phyloP scores from a whole-genome alignment of 35 echinoderm and acorn worm genomes.

The Hemicentrotus pulcherrimus region DNA sequence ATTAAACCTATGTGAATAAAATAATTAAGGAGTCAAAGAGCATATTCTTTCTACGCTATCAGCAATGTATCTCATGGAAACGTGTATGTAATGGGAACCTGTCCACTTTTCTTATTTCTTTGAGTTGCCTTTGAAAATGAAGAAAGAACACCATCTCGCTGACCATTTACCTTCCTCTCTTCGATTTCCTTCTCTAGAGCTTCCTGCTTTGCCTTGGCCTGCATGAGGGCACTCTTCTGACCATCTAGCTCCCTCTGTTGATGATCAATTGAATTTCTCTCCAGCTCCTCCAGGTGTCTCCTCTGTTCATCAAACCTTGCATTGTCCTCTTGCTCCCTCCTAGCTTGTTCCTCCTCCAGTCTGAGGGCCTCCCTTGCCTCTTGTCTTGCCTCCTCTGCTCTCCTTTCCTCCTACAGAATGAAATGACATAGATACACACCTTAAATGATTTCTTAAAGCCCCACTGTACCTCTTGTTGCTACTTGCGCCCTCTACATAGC shows the following conservation, averaged over 20 bases:
- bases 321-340: slow-evolving; percentile 63
- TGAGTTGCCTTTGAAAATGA: too few species aligned
- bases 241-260: slow-evolving; percentile 79
- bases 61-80: too few species aligned
- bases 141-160: too few species aligned
- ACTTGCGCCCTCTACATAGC: too few species aligned
- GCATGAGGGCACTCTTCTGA: slow-evolving; percentile 62
- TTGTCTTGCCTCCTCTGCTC: slow-evolving; percentile 57
- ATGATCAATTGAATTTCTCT: slow-evolving; percentile 65
- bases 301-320: slow-evolving; percentile 62
- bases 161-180: slow-evolving; percentile 32
- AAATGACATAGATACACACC: neutral
- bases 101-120: too few species aligned
- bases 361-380: slow-evolving; percentile 46
- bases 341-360: slow-evolving; percentile 63
- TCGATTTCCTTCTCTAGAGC: slow-evolving; percentile 38
- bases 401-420: slow-evolving; percentile 69
- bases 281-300: slow-evolving; percentile 63
- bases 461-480: too few species aligned
- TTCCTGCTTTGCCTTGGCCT: slow-evolving; percentile 56
- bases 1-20: too few species aligned
- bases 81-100: too few species aligned
- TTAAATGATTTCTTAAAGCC: too few species aligned
- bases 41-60: too few species aligned
- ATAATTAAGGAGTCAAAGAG: too few species aligned